Percentiles rank a stretch among this genome's conserved stretches.
phyloP scores from a whole-genome alignment of 1,140 invertebrate species.

The Oryzaephilus surinamensis region DNA sequence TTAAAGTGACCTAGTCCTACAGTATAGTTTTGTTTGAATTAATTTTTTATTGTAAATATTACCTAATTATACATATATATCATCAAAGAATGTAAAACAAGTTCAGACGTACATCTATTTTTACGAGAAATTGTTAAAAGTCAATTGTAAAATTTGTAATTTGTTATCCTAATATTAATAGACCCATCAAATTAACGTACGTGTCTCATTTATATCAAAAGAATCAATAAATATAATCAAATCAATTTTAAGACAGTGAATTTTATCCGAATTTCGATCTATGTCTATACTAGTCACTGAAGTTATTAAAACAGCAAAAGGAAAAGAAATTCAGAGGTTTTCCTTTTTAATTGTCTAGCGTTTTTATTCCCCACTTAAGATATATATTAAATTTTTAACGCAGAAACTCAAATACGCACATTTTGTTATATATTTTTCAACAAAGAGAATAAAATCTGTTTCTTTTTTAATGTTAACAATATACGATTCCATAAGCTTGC shows the following conservation, averaged over 20 bases:
- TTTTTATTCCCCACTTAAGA: no score
- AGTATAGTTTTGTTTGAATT: constrained; percentile 11
- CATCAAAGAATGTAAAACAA: constrained; percentile 2
- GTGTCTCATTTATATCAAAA: constrained; percentile 2
- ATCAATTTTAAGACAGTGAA: constrained; percentile 8
- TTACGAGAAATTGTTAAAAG: constrained; percentile 14
- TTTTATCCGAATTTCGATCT: no score
- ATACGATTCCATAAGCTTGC: constrained; percentile 12
- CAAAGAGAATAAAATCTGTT: constrained; percentile 4
- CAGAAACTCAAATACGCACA: constrained; percentile 8
- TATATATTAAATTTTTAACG: no score
- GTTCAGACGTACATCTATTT: constrained; percentile 11
- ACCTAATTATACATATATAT: constrained; percentile 6
- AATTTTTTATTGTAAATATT: constrained; percentile 14
- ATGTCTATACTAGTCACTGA: constrained; percentile 12
- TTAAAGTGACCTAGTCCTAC: constrained; percentile 24
- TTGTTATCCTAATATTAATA: constrained; percentile 14
- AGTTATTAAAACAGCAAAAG: no score
- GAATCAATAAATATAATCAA: constrained; percentile 5
- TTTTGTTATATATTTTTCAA: constrained; percentile 6
- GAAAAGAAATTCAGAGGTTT: no score
- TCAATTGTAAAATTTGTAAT: constrained; percentile 14
- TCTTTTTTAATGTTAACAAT: constrained; percentile 8
- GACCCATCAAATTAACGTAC: constrained; percentile 3
- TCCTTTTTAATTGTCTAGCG: no score